Percentiles rank a stretch among this genome's conserved stretches.
These are phyloP conservation scores for Rhopalosiphum maidis DNA, from an alignment of 1,140 invertebrate genomes.

Conservation along the genomic window DNA sequence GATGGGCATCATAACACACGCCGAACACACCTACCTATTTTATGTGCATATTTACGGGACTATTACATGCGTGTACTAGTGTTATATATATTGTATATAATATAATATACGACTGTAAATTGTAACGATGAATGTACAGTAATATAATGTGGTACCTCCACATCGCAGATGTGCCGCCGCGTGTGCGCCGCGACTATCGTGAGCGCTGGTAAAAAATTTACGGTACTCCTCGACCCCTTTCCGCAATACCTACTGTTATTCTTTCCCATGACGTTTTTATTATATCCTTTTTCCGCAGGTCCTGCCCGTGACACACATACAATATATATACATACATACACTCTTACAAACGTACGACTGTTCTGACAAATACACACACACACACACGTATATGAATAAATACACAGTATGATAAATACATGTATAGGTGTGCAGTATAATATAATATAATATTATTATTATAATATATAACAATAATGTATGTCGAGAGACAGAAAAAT, in stretches of 20 bases:
- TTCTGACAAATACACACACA: background rate
- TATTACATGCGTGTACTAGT: background rate
- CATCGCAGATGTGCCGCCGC: background rate
- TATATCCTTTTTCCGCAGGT: slow-evolving; percentile 41
- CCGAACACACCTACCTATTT: background rate
- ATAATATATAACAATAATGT: background rate
- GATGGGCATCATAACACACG: background rate
- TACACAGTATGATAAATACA: background rate
- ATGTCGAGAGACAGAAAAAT: background rate
- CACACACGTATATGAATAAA: background rate
- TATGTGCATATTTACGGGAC: background rate
- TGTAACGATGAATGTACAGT: background rate
- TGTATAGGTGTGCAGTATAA: background rate
- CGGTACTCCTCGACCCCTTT: background rate
- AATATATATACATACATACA: background rate
- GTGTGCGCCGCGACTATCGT: background rate
- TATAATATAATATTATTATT: background rate
- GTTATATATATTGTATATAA: background rate
- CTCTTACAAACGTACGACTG: background rate
- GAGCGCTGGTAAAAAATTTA: slow-evolving; percentile 11
- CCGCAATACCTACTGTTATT: background rate
- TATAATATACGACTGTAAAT: background rate
- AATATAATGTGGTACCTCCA: background rate
- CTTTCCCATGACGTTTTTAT: slow-evolving; percentile 33
- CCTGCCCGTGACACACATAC: slow-evolving; percentile 6